Evolutionary conservation across 2,888 invertebrate species (phyloP).

Genomic region (Melinaea marsaeus): DNA sequence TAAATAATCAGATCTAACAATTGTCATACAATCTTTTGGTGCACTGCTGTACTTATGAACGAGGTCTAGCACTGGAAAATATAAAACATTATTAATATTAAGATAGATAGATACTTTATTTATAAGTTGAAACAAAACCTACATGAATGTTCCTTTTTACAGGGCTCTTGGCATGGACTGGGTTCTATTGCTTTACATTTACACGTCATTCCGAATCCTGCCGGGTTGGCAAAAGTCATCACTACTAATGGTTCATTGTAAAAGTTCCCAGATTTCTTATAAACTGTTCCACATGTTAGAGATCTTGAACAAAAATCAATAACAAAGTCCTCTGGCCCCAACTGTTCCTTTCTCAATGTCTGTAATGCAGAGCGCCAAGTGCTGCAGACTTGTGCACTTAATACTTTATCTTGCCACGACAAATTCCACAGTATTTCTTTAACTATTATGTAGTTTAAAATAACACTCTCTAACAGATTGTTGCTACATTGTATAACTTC

Average conservation of each 20-base stretch:
- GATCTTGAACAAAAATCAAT: constrained; percentile 42
- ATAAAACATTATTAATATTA: constrained; percentile 11
- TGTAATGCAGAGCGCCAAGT: constrained; percentile 61
- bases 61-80: constrained; percentile 62
- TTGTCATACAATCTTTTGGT: constrained; percentile 61
- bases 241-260: constrained; percentile 57
- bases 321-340: constrained; percentile 57
- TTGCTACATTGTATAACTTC: constrained; percentile 44
- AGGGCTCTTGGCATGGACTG: constrained; percentile 51
- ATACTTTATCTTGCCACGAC: constrained; percentile 64
- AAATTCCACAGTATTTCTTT: constrained; percentile 62
- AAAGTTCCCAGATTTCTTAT: constrained; percentile 52
- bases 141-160: constrained; percentile 61
- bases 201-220: constrained; percentile 42
- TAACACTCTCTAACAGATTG: constrained; percentile 51
- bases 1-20: constrained; percentile 49
- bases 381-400: constrained; percentile 59
- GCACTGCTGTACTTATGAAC: constrained; percentile 49
- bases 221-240: constrained; percentile 55
- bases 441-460: constrained; percentile 65
- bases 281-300: constrained; percentile 43
- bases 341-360: constrained; percentile 54
- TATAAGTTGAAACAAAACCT: constrained; percentile 40
- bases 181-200: constrained; percentile 51
- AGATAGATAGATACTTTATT: neutral